phyloP scores from a whole-genome alignment of 2,888 invertebrate species.

The Brachyopa scutellaris region DNA sequence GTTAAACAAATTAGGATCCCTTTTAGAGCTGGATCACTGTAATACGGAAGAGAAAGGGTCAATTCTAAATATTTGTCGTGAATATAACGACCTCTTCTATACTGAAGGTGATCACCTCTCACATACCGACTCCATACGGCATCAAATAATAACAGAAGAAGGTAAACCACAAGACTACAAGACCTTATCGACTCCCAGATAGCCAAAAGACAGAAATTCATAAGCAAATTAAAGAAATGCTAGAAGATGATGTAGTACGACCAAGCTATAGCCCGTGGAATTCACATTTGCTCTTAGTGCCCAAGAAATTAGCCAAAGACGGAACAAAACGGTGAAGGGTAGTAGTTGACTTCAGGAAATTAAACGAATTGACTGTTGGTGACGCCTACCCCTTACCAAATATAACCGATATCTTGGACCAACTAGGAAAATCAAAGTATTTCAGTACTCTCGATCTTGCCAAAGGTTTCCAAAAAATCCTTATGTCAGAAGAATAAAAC shows the following conservation, averaged over 20 bases:
- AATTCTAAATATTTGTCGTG: background rate
- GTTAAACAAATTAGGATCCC: background rate
- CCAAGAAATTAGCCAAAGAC: background rate
- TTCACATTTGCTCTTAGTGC: background rate
- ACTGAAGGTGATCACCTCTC: background rate
- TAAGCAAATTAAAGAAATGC: constrained; percentile 4
- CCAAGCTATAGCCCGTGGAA: background rate
- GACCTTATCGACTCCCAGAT: background rate
- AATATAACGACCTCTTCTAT: background rate
- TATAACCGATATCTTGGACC: too few relatives aligned
- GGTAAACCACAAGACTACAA: background rate
- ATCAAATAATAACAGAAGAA: background rate
- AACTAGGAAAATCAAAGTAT: background rate
- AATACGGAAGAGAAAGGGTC: background rate
- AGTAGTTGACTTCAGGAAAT: too few relatives aligned
- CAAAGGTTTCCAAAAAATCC: background rate
- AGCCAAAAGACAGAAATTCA: background rate
- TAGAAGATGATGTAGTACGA: background rate
- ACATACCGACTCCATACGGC: background rate
- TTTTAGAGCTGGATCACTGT: background rate
- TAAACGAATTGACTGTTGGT: background rate
- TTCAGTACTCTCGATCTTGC: background rate
- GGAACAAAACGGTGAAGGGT: too few relatives aligned
- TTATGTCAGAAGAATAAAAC: background rate
- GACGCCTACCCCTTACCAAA: too few relatives aligned